These are phyloP conservation scores for Notarius quadriscutis DNA, from an alignment of 2,113 vertebrate genomes.

Conservation along the genomic window DNA sequence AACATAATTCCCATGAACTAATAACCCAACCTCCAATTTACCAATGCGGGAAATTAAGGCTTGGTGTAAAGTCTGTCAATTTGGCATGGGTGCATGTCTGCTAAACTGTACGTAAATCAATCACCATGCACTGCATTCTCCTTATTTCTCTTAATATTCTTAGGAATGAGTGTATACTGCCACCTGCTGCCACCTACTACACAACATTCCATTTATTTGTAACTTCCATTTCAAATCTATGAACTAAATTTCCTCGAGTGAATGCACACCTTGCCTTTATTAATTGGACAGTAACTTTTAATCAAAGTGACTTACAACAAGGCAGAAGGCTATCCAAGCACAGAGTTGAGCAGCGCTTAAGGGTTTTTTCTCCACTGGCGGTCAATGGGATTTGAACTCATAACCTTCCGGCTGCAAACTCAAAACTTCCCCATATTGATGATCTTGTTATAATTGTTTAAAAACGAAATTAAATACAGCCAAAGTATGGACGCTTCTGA, in stretches of 20 bases:
- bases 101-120: neutral
- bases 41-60: neutral
- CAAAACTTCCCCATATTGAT: no score
- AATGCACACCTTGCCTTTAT: neutral
- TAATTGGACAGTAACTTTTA: neutral
- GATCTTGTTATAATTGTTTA: neutral
- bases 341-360: neutral
- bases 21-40: neutral
- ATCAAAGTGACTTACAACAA: neutral
- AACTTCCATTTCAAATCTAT: neutral
- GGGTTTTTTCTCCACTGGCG: neutral
- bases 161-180: constrained; percentile 22
- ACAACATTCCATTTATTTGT: constrained; percentile 3
- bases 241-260: neutral
- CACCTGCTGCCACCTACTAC: constrained; percentile 3
- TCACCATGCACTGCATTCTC: neutral
- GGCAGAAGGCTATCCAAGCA: neutral
- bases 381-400: neutral
- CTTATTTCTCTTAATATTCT: neutral
- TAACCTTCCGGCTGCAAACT: neutral
- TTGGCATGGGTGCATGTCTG: neutral
- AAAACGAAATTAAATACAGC: neutral
- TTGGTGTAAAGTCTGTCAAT: neutral
- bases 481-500: no score
- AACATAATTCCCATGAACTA: neutral